Evolutionary conservation across 2,113 vertebrate genomes (phyloP).

Genomic region (Haplotaxodon microlepis): DNA sequence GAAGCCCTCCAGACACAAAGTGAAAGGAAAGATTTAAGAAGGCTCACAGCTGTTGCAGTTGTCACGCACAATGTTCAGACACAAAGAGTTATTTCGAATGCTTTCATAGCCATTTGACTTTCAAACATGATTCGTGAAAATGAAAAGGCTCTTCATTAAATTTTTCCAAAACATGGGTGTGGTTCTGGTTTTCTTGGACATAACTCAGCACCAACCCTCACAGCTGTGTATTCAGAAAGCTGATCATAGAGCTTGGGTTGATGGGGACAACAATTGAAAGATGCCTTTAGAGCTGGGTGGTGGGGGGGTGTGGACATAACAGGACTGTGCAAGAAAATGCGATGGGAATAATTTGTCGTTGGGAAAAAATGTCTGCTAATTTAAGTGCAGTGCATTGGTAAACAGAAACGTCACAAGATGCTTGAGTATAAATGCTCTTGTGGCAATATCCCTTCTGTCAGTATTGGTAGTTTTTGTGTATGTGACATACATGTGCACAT

Average conservation of each 20-base stretch:
- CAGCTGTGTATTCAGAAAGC: conserved; percentile 38
- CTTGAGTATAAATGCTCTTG: conserved; percentile 40
- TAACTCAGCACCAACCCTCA: conserved; percentile 51
- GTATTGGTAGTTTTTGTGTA: conserved; percentile 48
- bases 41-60: conserved; percentile 8
- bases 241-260: conserved; percentile 65
- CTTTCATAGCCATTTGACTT: background rate
- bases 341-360: conserved; percentile 30
- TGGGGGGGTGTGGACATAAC: conserved; percentile 7
- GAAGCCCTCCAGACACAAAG: conserved; percentile 32
- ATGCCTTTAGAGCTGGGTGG: conserved; percentile 28
- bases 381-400: conserved; percentile 44
- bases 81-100: conserved; percentile 7
- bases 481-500: conserved; percentile 63
- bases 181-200: conserved; percentile 24
- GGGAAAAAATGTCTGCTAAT: conserved; percentile 30
- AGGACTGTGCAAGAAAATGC: conserved; percentile 41
- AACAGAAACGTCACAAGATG: conserved; percentile 58
- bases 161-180: background rate
- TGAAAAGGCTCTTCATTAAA: conserved; percentile 1
- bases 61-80: conserved; percentile 30
- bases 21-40: conserved; percentile 43
- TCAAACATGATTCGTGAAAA: conserved; percentile 21
- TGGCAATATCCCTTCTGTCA: conserved; percentile 39
- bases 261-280: conserved; percentile 51